Evolutionary conservation across 2,113 vertebrate genomes (phyloP), one percentile per base, ranked within the genome.

Genomic region (Phalacrocorax brasilianus): DNA sequence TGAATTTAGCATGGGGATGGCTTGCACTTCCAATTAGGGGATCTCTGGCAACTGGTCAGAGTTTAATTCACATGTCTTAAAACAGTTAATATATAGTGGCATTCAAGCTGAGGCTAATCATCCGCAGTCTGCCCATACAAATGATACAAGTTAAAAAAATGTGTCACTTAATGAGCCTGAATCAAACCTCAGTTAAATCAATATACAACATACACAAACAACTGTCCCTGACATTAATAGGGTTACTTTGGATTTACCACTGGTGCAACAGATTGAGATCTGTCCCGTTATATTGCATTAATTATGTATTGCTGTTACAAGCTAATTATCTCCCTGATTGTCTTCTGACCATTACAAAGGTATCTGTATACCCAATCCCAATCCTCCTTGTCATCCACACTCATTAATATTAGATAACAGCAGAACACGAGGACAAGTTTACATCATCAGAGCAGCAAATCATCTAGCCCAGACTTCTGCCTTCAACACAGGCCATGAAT

Each of bases 131-230:
- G 68, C 68, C 92, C 62, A 27, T 65, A 56, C 56, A 71, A 95
- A 75, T 0, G 6, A 32, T 61, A 58, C 45, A 33, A 56, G 49
- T 67, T 67, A 47, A 92, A 95, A 72, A 92, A 80, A 84, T 26
- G 63, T 89, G 83, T 87, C 40, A 18, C 65, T 73, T 96, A 93
- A 95, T 92, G 73, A 95, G 56, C 55, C 56, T 84, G 65, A 78
- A 84, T 92, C 79, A 96, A 93, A 85, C 30, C 72, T 63, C 67
- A 47, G 93, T 93, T 96, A 94, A 93, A 93, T 91, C 68, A 55
- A 68, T 72, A 68, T 93, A 81, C 56, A 90, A 52, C 70, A 67
- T 74, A 68, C 3, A 27, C 68, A 92, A 94, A 91, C 68, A 92
- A 92, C 72, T 55, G 17, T 77, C 61, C 24, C 27, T 40, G 21